Percentiles rank a stretch among this genome's conserved stretches.
Evolutionary conservation across 2,888 invertebrate species (phyloP).

Genomic region (Crematogaster levior): DNA sequence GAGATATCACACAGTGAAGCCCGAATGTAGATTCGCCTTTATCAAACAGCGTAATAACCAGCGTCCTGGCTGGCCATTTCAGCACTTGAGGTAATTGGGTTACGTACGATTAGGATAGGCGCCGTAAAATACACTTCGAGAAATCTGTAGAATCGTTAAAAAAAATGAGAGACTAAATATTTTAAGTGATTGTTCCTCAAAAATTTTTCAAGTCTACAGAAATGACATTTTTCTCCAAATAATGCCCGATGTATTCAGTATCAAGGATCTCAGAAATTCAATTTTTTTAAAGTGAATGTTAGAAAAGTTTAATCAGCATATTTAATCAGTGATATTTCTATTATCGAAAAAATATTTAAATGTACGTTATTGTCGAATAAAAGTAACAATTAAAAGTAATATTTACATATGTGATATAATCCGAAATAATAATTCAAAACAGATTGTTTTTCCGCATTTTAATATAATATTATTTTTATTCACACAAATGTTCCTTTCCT

Average conservation of each 20-base stretch:
- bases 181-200: background rate
- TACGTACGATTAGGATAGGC: background rate
- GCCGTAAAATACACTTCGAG: background rate
- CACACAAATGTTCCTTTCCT: background rate
- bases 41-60: background rate
- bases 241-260: background rate
- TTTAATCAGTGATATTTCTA: background rate
- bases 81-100: background rate
- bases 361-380: background rate
- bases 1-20: conserved; percentile 37
- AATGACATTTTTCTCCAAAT: background rate
- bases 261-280: background rate
- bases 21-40: conserved; percentile 17
- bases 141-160: background rate
- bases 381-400: background rate
- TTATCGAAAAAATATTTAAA: background rate
- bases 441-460: background rate
- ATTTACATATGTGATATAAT: background rate
- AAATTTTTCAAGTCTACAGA: background rate
- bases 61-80: background rate
- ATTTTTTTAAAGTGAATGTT: background rate
- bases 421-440: background rate
- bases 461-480: background rate
- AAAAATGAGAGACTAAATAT: background rate
- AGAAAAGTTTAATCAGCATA: background rate